Percentiles rank a stretch among this genome's conserved stretches.
Conservation (phyloP, 2,797 vertebrate species). For the Rhabdomys pumilio region DNA sequence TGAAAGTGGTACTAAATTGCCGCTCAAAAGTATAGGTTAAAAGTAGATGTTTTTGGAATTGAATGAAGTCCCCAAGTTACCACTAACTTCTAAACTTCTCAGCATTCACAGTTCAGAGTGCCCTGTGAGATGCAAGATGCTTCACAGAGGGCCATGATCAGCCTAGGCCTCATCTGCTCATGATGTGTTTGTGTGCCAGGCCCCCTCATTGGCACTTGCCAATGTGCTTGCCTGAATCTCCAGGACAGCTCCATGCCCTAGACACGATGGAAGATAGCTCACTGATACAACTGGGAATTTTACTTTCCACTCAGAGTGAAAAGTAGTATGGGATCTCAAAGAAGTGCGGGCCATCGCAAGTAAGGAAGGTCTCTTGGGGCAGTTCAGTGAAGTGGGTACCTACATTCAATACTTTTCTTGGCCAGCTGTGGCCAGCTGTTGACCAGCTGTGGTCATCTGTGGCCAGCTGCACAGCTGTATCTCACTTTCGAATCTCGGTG, state of each 20-base stretch:
- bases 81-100: neutral
- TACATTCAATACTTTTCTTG: neutral
- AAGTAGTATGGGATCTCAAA: neutral
- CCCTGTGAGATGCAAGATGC: neutral
- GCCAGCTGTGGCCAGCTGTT: neutral
- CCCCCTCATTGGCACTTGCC: neutral
- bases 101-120: neutral
- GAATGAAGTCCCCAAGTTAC: neutral
- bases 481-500: neutral
- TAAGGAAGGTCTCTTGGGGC: neutral
- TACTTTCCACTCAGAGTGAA: neutral
- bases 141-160: neutral
- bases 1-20: constrained; percentile 13
- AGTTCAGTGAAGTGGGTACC: no score
- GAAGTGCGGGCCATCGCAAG: neutral
- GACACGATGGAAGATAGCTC: accelerated
- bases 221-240: neutral
- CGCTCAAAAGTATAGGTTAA: constrained; percentile 15
- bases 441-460: no score
- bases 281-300: neutral
- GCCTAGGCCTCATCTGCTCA: neutral
- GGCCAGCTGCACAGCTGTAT: neutral
- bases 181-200: neutral
- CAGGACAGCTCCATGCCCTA: neutral
- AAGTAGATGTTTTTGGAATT: neutral